These are phyloP conservation scores for Mastomys coucha DNA, from an alignment of 2,113 vertebrate species.

Conservation along the genomic window DNA sequence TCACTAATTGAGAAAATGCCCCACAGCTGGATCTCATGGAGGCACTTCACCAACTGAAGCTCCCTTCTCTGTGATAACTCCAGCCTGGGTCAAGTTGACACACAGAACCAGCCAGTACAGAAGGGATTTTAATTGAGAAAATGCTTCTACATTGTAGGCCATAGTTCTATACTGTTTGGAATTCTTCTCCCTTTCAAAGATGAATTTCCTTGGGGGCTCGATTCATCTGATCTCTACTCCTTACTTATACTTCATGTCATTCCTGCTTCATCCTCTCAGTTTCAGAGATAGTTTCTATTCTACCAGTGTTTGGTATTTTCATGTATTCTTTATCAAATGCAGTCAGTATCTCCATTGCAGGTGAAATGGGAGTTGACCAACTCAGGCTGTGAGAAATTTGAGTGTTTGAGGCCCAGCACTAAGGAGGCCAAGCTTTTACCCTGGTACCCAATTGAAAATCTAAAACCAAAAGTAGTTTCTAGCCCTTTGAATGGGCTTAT, in stretches of 20 bases:
- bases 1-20: too few species aligned
- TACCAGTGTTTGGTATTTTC: background rate
- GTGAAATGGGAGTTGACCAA: background rate
- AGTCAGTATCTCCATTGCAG: background rate
- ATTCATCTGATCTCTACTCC: too few species aligned
- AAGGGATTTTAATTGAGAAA: background rate
- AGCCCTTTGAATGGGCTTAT: background rate
- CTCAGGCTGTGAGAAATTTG: background rate
- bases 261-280: background rate
- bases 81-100: too few species aligned
- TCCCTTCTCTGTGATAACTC: too few species aligned
- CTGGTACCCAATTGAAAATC: background rate
- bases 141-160: background rate
- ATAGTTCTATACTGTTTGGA: background rate
- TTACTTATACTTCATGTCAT: background rate
- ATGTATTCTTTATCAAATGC: background rate
- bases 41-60: too few species aligned
- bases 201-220: background rate
- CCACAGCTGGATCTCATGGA: too few species aligned
- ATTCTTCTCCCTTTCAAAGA: background rate
- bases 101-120: too few species aligned
- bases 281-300: background rate
- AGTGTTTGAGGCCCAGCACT: background rate
- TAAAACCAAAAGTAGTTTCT: slow-evolving; percentile 5
- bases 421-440: background rate